Conservation (phyloP, 2,113 vertebrate species). For the Nothobranchius kuhntae region DNA sequence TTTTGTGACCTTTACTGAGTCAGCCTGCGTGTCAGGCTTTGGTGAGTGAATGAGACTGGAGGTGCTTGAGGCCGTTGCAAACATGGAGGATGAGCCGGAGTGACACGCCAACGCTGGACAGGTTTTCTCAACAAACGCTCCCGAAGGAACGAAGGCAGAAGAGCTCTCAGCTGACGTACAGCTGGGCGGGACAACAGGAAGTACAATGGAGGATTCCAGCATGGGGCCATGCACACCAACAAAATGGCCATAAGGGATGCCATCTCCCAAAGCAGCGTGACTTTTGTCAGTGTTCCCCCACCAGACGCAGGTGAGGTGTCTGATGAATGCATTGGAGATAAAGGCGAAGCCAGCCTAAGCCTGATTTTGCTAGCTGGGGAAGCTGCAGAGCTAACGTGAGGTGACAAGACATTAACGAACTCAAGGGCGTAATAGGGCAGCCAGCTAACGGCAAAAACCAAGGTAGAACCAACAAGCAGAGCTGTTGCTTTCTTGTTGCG, state of each 20-base stretch:
- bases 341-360: neutral
- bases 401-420: constrained; percentile 69
- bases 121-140: constrained; percentile 32
- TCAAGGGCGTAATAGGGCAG: constrained; percentile 73
- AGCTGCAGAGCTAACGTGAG: constrained; percentile 45
- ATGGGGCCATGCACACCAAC: constrained; percentile 70
- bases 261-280: constrained; percentile 71
- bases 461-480: constrained; percentile 65
- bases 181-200: constrained; percentile 73
- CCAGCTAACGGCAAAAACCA: constrained; percentile 73
- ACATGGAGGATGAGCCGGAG: constrained; percentile 40
- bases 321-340: neutral
- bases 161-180: constrained; percentile 62
- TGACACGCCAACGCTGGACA: constrained; percentile 46
- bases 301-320: neutral
- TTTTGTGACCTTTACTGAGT: constrained; percentile 38
- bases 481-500: constrained; percentile 73
- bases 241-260: constrained; percentile 64
- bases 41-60: constrained; percentile 20
- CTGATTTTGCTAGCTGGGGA: constrained; percentile 27
- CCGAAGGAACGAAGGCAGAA: constrained; percentile 56
- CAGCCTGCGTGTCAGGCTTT: constrained; percentile 27
- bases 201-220: constrained; percentile 76
- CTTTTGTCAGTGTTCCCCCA: neutral
- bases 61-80: constrained; percentile 48